These are phyloP conservation scores for Oenanthe oenanthe DNA, from an alignment of 2,113 vertebrate genomes.

Conservation along the genomic window DNA sequence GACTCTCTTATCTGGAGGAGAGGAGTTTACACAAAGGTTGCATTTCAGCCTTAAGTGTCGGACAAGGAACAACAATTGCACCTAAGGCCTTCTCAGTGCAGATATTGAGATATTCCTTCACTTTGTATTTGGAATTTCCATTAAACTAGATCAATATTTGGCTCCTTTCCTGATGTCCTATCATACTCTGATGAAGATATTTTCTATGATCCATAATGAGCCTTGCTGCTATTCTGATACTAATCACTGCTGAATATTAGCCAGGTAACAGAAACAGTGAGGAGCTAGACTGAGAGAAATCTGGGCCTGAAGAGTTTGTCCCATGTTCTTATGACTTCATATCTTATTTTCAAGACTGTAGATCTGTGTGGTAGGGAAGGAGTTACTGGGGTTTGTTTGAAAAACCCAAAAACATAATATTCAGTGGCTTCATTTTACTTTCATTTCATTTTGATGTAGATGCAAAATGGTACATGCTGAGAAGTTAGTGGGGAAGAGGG, in stretches of 20 bases:
- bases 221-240: background rate
- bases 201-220: background rate
- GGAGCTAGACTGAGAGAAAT: background rate
- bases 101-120: background rate
- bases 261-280: background rate
- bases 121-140: background rate
- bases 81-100: background rate
- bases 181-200: background rate
- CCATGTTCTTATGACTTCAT: fast-evolving
- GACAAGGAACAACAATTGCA: background rate
- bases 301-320: background rate
- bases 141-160: slow-evolving; percentile 28
- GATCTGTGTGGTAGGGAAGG: background rate
- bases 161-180: background rate
- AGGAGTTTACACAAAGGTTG: background rate
- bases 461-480: background rate
- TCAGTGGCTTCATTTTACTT: background rate
- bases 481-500: background rate
- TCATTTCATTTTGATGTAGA: background rate
- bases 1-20: background rate
- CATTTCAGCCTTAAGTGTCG: background rate
- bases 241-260: background rate
- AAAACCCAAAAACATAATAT: fast-evolving
- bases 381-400: background rate
- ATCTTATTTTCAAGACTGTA: background rate